These are phyloP conservation scores for Pogoniulus pusillus DNA, from an alignment of 2,797 vertebrate species.

Conservation along the genomic window DNA sequence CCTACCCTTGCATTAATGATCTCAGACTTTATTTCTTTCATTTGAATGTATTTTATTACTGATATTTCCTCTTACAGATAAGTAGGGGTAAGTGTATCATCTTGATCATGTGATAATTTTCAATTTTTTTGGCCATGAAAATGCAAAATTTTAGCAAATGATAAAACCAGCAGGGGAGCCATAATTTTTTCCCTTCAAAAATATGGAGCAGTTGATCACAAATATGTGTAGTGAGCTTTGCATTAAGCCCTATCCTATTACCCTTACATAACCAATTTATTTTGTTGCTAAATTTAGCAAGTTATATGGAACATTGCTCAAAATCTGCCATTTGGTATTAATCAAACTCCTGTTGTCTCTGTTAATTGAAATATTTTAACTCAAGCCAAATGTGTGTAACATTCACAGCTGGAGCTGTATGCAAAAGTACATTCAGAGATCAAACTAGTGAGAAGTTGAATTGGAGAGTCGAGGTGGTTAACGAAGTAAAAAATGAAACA, in stretches of 20 bases:
- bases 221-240: slow-evolving; percentile 50
- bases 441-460: slow-evolving; percentile 23
- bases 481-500: slow-evolving; percentile 25
- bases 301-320: slow-evolving; percentile 77
- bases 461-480: neutral
- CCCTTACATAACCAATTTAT: slow-evolving; percentile 75
- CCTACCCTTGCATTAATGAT: neutral
- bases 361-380: slow-evolving; percentile 81
- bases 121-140: neutral
- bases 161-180: neutral
- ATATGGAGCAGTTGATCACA: slow-evolving; percentile 46
- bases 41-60: neutral
- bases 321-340: slow-evolving; percentile 79
- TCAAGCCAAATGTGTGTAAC: slow-evolving; percentile 67
- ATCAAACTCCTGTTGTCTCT: slow-evolving; percentile 80
- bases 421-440: slow-evolving; percentile 60
- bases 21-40: neutral
- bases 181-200: neutral
- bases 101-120: neutral
- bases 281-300: slow-evolving; percentile 79
- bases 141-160: neutral
- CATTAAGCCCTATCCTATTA: slow-evolving; percentile 69
- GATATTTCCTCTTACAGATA: neutral
- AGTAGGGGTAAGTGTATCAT: neutral
- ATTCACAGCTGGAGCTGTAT: slow-evolving; percentile 67